phyloP scores from a whole-genome alignment of 2,888 invertebrate genomes.

The Hydropsyche betteni region DNA sequence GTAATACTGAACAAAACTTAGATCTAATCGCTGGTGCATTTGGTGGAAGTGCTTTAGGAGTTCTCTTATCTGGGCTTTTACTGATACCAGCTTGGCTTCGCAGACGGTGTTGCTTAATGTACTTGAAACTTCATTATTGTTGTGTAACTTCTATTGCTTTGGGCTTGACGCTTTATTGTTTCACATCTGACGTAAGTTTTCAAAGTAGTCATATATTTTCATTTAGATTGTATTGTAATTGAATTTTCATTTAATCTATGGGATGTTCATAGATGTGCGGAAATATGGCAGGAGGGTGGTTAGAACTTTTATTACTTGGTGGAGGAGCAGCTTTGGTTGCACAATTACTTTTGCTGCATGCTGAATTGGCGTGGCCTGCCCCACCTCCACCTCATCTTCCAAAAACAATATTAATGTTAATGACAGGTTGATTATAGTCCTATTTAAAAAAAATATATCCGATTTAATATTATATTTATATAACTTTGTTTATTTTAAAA shows the following conservation, averaged over 20 bases:
- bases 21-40: slow-evolving; percentile 66
- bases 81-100: slow-evolving; percentile 62
- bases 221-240: neutral
- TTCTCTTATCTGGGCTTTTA: slow-evolving; percentile 62
- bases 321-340: slow-evolving; percentile 77
- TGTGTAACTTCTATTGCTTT: slow-evolving; percentile 48
- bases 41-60: slow-evolving; percentile 63
- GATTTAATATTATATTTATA: slow-evolving; percentile 2
- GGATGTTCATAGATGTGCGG: slow-evolving; percentile 55
- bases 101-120: slow-evolving; percentile 67
- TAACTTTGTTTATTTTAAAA: neutral
- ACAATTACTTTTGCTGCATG: slow-evolving; percentile 74
- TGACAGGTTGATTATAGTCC: slow-evolving; percentile 65
- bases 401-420: slow-evolving; percentile 73
- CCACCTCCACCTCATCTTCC: slow-evolving; percentile 70
- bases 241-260: neutral
- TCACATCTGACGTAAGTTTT: slow-evolving; percentile 45
- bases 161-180: slow-evolving; percentile 49
- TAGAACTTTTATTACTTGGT: slow-evolving; percentile 71
- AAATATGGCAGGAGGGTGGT: slow-evolving; percentile 76
- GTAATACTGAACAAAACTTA: slow-evolving; percentile 54
- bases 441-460: neutral
- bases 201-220: neutral
- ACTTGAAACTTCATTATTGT: slow-evolving; percentile 75
- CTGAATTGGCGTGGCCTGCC: slow-evolving; percentile 71